Evolutionary conservation across 2,113 vertebrate genomes (phyloP), one percentile per base, ranked within the genome.

Genomic region (Hiodon tergisus): DNA sequence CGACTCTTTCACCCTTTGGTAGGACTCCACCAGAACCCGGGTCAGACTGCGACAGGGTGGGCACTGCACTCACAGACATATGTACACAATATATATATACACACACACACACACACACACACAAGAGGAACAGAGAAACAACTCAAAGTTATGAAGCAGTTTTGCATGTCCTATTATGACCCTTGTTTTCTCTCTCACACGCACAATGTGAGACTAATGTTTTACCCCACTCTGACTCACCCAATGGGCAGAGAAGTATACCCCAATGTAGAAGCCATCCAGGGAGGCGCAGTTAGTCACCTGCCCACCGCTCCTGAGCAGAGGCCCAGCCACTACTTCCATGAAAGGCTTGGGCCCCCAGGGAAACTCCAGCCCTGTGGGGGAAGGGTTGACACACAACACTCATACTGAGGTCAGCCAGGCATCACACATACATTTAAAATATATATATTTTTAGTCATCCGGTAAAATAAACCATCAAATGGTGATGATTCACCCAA

Each of bases 201-300:
- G 4, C 48, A 51, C 46, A 74, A 76, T 81, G 2, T 9, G 5
- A 7, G 2, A 52, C 1, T 7, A 3, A 9, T 59, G 2, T 14
- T 6, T 59, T 8, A 4, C 54, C 52, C 54, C 8, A 72, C 67
- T 9, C 48, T 10, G 31, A 89, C 95, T 98, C 88, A 99, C 97
- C 97, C 97, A 99, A 88, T 99, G 96, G 4, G 96, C 97, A 0
- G 97, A 98, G 91, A 99, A 99, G 84, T 99, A 99, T 81, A 99
- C 93, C 9, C 96, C 97, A 58, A 99, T 88, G 0, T 95, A 94
- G 55, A 93, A 94, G 71, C 96, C 96, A 83, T 97, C 95, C 90
- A 99, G 89, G 82, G 89, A 88, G 75, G 81, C 88, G 91, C 94
- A 95, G 85, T 99, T 96, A 80, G 94, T 85, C 0, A 92, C 91